Conservation (phyloP, 2,113 vertebrate species). For the Takifugu bimaculatus region DNA sequence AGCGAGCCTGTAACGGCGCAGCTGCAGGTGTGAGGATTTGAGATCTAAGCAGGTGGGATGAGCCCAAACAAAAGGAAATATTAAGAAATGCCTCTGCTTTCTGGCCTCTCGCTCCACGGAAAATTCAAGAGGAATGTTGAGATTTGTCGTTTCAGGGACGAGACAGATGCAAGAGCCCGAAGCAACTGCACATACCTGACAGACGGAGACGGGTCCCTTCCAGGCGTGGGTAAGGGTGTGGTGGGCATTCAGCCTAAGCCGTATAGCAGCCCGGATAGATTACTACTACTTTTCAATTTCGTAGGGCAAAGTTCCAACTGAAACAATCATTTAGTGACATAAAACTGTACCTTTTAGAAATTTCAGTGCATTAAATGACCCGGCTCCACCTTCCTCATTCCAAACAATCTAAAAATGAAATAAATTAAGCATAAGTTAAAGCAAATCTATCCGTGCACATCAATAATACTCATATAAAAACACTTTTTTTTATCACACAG, state of each 20-base stretch:
- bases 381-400: slow-evolving; percentile 13
- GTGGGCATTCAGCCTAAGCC: slow-evolving; percentile 16
- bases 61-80: neutral
- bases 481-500: slow-evolving; percentile 23
- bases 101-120: slow-evolving; percentile 6
- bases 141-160: slow-evolving; percentile 24
- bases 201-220: slow-evolving; percentile 8
- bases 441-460: slow-evolving; percentile 14
- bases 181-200: slow-evolving; percentile 11
- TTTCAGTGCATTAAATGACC: slow-evolving; percentile 38
- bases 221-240: neutral
- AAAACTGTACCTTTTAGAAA: slow-evolving; percentile 22
- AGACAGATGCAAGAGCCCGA: slow-evolving; percentile 10
- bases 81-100: neutral
- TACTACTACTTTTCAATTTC: neutral
- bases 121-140: slow-evolving; percentile 25
- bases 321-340: neutral
- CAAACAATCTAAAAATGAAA: slow-evolving; percentile 58
- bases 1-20: slow-evolving; percentile 1
- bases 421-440: slow-evolving; percentile 31
- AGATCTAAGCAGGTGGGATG: slow-evolving; percentile 7
- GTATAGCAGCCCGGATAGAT: neutral
- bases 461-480: slow-evolving; percentile 28
- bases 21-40: neutral
- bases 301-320: neutral